A percentile compares a stretch with the other conserved stretches of the same genome.
Evolutionary conservation across 2,797 vertebrate species (phyloP).

Genomic region (Sphenopsis melanotis): DNA sequence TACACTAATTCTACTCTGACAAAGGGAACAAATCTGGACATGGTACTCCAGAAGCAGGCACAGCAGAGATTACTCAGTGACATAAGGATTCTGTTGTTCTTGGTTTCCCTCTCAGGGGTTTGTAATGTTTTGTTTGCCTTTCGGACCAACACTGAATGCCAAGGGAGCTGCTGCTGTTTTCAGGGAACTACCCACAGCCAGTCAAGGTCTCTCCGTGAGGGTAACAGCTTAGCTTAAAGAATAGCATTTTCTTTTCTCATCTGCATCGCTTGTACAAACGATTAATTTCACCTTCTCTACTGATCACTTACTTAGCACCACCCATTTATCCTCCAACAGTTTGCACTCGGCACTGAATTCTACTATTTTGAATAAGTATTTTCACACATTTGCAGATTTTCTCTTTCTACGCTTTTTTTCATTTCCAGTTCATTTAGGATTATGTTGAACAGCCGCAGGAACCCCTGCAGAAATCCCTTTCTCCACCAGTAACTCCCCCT

Average conservation of each 20-base stretch:
- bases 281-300: background rate
- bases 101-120: background rate
- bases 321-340: background rate
- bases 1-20: background rate
- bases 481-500: background rate
- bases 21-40: slow-evolving; percentile 11
- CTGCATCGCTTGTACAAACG: background rate
- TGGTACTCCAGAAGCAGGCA: background rate
- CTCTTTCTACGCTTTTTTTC: background rate
- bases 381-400: background rate
- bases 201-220: background rate
- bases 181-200: background rate
- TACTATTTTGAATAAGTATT: background rate
- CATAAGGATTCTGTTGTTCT: background rate
- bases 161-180: background rate
- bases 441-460: background rate
- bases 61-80: background rate
- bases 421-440: background rate
- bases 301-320: background rate
- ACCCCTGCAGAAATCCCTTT: background rate
- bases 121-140: background rate
- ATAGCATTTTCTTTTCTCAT: background rate
- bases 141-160: background rate
- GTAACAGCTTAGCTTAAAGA: background rate
- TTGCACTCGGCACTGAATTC: background rate